phyloP scores from a whole-genome alignment of 1,140 invertebrate species.

The Babylonia areolata region DNA sequence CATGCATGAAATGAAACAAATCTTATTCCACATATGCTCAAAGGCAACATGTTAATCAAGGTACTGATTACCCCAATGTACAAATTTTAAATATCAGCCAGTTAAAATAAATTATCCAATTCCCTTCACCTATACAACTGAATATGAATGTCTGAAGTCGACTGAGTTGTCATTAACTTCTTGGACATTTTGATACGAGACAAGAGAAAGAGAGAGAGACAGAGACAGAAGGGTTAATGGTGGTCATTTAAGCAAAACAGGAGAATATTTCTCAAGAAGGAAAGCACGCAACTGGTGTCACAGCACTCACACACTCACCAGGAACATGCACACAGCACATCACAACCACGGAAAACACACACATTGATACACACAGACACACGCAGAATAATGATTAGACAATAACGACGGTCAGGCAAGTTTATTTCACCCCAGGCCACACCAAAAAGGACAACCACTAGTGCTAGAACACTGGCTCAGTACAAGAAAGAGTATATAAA shows the following conservation, averaged over 20 bases:
- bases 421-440: neutral
- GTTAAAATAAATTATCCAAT: too few species aligned
- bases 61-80: too few species aligned
- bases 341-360: neutral
- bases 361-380: too few species aligned
- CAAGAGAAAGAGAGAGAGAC: neutral
- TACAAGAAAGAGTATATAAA: neutral
- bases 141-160: too few species aligned
- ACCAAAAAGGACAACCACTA: neutral
- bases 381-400: neutral
- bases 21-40: too few species aligned
- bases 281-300: neutral
- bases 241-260: neutral
- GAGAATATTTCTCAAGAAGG: neutral
- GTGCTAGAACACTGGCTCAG: slow-evolving; percentile 12
- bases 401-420: neutral
- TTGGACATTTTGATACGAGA: too few species aligned
- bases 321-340: neutral
- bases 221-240: neutral
- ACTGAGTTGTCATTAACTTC: too few species aligned
- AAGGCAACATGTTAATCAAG: too few species aligned
- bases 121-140: too few species aligned
- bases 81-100: too few species aligned
- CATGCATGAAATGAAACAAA: too few species aligned
- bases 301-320: neutral